Evolutionary conservation across 2,797 vertebrate species (phyloP).

Genomic region (Garrulus glandarius): DNA sequence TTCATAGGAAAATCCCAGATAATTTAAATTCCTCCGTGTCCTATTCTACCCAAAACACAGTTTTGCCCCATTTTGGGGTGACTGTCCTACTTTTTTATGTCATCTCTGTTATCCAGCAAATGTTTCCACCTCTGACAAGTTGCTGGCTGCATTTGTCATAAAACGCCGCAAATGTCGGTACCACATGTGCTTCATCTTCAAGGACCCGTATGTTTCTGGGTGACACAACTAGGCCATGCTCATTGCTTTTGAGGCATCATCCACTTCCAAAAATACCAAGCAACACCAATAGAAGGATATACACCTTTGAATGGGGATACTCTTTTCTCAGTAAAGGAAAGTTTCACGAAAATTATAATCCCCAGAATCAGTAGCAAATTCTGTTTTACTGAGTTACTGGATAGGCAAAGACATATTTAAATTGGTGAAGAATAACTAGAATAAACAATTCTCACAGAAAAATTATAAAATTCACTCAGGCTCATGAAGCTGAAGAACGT

Average conservation of each 20-base stretch:
- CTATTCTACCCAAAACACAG: background rate
- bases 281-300: background rate
- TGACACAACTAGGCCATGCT: constrained; percentile 42
- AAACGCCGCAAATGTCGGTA: background rate
- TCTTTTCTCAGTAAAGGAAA: background rate
- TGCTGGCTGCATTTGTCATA: background rate
- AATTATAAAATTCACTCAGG: background rate
- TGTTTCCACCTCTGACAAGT: background rate
- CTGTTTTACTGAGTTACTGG: background rate
- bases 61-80: background rate
- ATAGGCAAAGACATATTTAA: background rate
- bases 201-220: background rate
- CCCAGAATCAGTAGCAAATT: background rate
- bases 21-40: background rate
- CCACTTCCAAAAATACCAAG: constrained; percentile 8
- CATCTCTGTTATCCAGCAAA: background rate
- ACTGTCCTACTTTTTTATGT: background rate
- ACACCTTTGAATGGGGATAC: background rate
- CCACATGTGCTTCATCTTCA: background rate
- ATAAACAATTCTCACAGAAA: background rate
- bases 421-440: background rate
- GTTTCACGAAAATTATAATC: background rate
- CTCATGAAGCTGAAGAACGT: background rate
- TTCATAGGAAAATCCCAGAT: background rate
- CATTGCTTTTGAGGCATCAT: background rate